These are phyloP conservation scores for Bombus superbus DNA, from an alignment of 1,140 invertebrate genomes.

Conservation along the genomic window DNA sequence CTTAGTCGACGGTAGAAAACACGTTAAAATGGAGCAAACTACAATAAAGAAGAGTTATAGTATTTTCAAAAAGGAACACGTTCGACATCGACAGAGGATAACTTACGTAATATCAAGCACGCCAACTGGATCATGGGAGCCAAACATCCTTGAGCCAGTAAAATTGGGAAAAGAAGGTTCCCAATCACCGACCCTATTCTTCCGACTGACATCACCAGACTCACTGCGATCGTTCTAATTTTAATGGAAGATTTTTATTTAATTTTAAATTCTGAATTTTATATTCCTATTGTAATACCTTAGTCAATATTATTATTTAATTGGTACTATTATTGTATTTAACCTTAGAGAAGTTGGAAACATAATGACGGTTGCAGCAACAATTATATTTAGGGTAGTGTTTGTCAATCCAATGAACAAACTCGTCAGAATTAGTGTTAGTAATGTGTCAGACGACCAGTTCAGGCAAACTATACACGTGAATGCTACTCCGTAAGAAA, in stretches of 20 bases:
- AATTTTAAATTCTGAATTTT: background rate
- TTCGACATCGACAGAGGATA: background rate
- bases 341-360: slow-evolving; percentile 85
- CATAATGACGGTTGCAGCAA: slow-evolving; percentile 84
- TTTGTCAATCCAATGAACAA: slow-evolving; percentile 83
- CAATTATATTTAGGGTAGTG: slow-evolving; percentile 81
- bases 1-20: slow-evolving; percentile 66
- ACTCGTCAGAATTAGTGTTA: slow-evolving; percentile 81
- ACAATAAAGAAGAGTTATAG: slow-evolving; percentile 45
- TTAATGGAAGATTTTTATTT: slow-evolving; percentile 35
- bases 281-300: too few relatives aligned
- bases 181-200: slow-evolving; percentile 81
- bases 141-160: slow-evolving; percentile 79
- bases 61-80: background rate
- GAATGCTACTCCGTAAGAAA: slow-evolving; percentile 43
- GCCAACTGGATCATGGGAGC: slow-evolving; percentile 78
- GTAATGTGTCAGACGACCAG: slow-evolving; percentile 72
- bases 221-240: slow-evolving; percentile 82
- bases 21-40: slow-evolving; percentile 70
- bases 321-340: background rate
- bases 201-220: slow-evolving; percentile 81
- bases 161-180: slow-evolving; percentile 81
- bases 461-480: slow-evolving; percentile 59
- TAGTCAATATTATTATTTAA: too few relatives aligned
- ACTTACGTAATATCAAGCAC: slow-evolving; percentile 79